These are phyloP conservation scores for Eulemur coronatus DNA, from an alignment of 2,797 vertebrate species.

Conservation along the genomic window DNA sequence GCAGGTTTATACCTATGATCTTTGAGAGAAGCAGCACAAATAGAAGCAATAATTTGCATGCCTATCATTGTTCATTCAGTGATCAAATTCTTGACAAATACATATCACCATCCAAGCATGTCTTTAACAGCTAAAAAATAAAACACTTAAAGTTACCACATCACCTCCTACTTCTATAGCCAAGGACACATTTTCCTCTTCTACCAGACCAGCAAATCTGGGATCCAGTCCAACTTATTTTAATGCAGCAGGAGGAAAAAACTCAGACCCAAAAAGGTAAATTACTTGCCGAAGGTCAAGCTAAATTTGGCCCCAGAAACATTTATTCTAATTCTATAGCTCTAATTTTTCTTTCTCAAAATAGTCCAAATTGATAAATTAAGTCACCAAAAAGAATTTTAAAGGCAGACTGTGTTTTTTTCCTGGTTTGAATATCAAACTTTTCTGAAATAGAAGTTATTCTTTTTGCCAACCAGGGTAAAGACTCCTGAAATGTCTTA, in stretches of 20 bases:
- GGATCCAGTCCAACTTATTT: slow-evolving; percentile 40
- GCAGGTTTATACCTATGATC: slow-evolving; percentile 44
- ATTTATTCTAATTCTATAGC: neutral
- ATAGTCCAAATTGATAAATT: slow-evolving; percentile 37
- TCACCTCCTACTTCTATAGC: slow-evolving; percentile 30
- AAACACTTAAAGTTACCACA: slow-evolving; percentile 35
- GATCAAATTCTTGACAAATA: slow-evolving; percentile 52
- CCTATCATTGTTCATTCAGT: slow-evolving; percentile 23
- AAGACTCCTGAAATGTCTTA: neutral
- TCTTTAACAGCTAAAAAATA: slow-evolving; percentile 62
- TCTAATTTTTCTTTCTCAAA: slow-evolving; percentile 45
- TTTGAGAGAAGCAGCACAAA: slow-evolving; percentile 13
- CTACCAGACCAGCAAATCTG: slow-evolving; percentile 41
- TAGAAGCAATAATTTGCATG: slow-evolving; percentile 57
- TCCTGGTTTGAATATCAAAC: neutral
- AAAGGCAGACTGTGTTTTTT: slow-evolving; percentile 2
- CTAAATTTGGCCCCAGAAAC: slow-evolving; percentile 30
- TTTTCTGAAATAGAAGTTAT: slow-evolving; percentile 35
- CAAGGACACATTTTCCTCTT: slow-evolving; percentile 51
- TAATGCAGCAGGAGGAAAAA: neutral
- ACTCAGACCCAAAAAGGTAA: slow-evolving; percentile 18
- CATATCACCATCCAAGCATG: slow-evolving; percentile 25
- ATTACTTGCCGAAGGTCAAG: slow-evolving; percentile 59
- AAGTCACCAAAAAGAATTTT: slow-evolving; percentile 33
- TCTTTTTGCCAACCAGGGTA: slow-evolving; percentile 20